phyloP scores from a whole-genome alignment of 1,140 invertebrate species.

The Lepidotrigona ventralis region DNA sequence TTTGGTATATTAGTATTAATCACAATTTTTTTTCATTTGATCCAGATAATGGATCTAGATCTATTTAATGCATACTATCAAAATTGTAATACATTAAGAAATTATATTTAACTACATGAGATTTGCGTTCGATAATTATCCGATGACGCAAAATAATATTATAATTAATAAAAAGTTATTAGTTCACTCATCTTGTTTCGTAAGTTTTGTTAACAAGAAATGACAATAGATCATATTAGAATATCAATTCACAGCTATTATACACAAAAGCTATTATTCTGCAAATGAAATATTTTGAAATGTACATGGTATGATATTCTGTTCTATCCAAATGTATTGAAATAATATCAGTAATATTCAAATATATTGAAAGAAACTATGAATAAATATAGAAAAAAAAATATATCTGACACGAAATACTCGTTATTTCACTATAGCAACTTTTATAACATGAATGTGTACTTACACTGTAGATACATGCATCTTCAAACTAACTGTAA shows the following conservation, averaged over 20 bases:
- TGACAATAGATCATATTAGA: conserved; percentile 45
- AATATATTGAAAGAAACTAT: conserved; percentile 52
- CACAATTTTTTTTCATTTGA: conserved; percentile 14
- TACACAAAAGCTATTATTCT: conserved; percentile 18
- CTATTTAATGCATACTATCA: conserved; percentile 23
- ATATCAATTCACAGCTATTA: conserved; percentile 21
- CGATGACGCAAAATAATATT: not conserved
- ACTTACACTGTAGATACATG: conserved; percentile 34
- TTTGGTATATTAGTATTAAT: conserved; percentile 24
- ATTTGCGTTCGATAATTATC: not conserved
- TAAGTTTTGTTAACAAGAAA: conserved; percentile 56
- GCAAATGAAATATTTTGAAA: conserved; percentile 44
- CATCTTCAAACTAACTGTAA: conserved; percentile 40
- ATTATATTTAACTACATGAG: conserved; percentile 5
- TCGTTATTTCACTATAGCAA: conserved; percentile 53
- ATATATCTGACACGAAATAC: conserved; percentile 56
- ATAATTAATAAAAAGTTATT: conserved; percentile 40
- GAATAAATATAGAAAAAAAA: conserved; percentile 63
- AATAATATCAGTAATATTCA: conserved; percentile 48
- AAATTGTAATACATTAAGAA: conserved; percentile 24
- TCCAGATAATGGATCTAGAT: conserved; percentile 5
- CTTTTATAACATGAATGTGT: conserved; percentile 34
- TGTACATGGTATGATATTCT: conserved; percentile 39
- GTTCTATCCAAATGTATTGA: conserved; percentile 61
- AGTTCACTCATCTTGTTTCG: conserved; percentile 46